These are phyloP conservation scores for Epinotia brunnichana DNA, from an alignment of 2,888 invertebrate species.

Conservation along the genomic window DNA sequence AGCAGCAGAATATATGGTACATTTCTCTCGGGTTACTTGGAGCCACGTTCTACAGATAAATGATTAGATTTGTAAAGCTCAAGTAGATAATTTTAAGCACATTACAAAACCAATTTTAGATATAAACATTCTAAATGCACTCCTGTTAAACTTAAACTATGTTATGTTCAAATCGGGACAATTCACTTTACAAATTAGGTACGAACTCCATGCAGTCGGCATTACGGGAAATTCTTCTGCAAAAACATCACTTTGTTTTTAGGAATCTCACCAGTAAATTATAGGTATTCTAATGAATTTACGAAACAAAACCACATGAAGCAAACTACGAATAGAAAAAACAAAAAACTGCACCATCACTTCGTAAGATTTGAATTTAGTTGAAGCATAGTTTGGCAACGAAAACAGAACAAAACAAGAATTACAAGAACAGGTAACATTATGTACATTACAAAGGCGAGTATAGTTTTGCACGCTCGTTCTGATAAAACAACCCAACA, in stretches of 20 bases:
- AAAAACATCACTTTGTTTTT: neutral
- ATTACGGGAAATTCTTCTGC: neutral
- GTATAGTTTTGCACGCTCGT: too few relatives aligned
- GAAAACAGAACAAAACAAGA: too few relatives aligned
- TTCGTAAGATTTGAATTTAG: neutral
- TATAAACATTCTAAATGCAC: neutral
- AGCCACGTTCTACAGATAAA: neutral
- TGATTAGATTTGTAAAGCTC: neutral
- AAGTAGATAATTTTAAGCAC: neutral
- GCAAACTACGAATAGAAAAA: neutral
- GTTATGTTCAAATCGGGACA: neutral
- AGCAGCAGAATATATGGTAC: neutral
- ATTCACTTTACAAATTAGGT: slow-evolving; percentile 16
- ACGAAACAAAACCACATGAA: neutral
- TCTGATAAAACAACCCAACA: too few relatives aligned
- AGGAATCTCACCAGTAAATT: neutral
- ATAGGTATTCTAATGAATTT: neutral
- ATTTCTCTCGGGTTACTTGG: too few relatives aligned
- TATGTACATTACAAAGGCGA: too few relatives aligned
- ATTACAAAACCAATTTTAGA: neutral
- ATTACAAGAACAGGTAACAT: too few relatives aligned
- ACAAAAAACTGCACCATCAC: neutral
- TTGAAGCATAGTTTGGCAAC: neutral
- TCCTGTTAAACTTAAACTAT: neutral
- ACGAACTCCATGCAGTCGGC: neutral